Evolutionary conservation across 2,113 vertebrate species (phyloP).

Genomic region (Tragelaphus buxtoni): DNA sequence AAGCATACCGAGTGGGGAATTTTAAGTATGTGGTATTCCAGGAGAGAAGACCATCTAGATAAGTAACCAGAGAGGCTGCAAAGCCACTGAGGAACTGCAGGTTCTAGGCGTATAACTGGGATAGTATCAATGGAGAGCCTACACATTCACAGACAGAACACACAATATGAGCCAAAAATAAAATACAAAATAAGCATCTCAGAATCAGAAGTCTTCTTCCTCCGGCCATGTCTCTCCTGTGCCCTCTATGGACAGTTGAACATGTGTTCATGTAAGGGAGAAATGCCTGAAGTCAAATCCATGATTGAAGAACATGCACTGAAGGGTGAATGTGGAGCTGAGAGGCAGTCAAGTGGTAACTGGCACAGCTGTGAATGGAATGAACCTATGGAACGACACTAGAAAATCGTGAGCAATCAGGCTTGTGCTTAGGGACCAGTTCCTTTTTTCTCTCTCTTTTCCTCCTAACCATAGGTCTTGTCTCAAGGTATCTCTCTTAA

Average conservation of each 20-base stretch:
- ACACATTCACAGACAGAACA: neutral
- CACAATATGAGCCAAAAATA: neutral
- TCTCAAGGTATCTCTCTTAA: neutral
- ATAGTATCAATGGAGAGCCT: neutral
- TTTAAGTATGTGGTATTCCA: neutral
- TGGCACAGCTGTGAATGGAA: neutral
- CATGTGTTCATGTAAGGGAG: neutral
- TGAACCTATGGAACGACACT: neutral
- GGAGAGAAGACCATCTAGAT: neutral
- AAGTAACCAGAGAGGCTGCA: neutral
- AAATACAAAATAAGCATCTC: neutral
- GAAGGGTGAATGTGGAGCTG: neutral
- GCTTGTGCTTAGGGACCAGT: neutral
- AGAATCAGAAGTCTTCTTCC: neutral
- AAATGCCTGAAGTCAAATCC: neutral
- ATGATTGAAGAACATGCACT: neutral
- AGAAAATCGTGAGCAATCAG: neutral
- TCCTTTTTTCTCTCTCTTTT: neutral
- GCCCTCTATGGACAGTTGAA: neutral
- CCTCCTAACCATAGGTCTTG: neutral
- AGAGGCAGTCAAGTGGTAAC: neutral
- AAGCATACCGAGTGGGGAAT: no score
- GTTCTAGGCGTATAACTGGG: neutral
- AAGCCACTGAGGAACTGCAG: neutral
- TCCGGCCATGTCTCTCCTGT: fast-evolving